Evolutionary conservation across 2,113 vertebrate genomes (phyloP).

Genomic region (Gobiocypris rarus): DNA sequence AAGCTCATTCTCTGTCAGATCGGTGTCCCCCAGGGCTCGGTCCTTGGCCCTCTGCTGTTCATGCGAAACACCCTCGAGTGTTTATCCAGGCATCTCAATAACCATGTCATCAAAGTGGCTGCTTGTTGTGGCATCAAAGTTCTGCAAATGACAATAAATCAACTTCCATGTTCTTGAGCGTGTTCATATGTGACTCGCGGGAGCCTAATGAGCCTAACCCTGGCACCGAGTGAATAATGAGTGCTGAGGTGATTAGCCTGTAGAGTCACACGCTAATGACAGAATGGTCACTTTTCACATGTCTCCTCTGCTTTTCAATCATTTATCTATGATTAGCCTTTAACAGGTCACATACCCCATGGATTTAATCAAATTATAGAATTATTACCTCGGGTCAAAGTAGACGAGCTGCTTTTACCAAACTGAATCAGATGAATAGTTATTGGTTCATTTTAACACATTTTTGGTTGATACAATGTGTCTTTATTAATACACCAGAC

Average conservation of each 20-base stretch:
- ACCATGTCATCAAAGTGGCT: not conserved
- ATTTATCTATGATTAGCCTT: conserved; percentile 47
- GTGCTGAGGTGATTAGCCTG: conserved; percentile 24
- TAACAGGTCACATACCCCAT: conserved; percentile 27
- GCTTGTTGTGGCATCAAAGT: too few species aligned
- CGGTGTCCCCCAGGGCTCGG: not conserved
- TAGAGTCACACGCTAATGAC: conserved; percentile 36
- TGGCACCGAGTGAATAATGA: not conserved
- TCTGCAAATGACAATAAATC: not conserved
- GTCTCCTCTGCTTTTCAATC: conserved; percentile 39
- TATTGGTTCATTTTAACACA: not conserved
- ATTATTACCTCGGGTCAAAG: not conserved
- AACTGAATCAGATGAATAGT: not conserved
- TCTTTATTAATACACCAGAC: too few species aligned
- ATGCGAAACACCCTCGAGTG: not conserved
- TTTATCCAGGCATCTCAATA: not conserved
- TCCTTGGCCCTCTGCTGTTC: not conserved
- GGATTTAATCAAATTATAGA: conserved; percentile 44
- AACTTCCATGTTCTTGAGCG: not conserved
- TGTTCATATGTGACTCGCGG: not conserved
- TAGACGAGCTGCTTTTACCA: not conserved
- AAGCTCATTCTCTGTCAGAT: not conserved
- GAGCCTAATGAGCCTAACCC: not conserved
- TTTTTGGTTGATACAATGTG: not conserved
- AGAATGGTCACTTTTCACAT: not conserved